Evolutionary conservation across 2,888 invertebrate genomes (phyloP).

Genomic region (Sinhomidia bicolor): DNA sequence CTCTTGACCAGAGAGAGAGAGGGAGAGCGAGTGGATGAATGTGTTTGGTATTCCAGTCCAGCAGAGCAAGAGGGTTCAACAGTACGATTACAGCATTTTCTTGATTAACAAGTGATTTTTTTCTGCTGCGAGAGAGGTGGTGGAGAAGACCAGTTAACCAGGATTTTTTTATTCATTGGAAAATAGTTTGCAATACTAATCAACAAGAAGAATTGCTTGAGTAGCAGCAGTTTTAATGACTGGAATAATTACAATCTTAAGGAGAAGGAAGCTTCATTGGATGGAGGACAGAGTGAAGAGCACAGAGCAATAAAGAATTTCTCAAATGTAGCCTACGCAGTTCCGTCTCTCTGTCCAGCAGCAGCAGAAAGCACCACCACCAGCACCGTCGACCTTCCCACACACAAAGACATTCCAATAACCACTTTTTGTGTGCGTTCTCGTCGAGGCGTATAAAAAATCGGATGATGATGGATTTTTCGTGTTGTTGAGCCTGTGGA

Average conservation of each 20-base stretch:
- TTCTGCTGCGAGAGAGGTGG: background rate
- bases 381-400: slow-evolving; percentile 39
- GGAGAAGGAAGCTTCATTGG: background rate
- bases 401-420: slow-evolving; percentile 67
- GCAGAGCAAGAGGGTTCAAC: slow-evolving; percentile 23
- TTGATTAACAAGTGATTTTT: slow-evolving; percentile 28
- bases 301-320: background rate
- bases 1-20: no score
- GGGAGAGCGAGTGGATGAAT: background rate
- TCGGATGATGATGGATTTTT: slow-evolving; percentile 51
- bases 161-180: background rate
- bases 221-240: background rate
- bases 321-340: slow-evolving; percentile 25
- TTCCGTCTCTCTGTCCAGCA: slow-evolving; percentile 10
- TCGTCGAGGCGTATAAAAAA: slow-evolving; percentile 52
- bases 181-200: no score
- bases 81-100: slow-evolving; percentile 43
- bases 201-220: background rate
- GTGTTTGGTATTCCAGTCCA: slow-evolving; percentile 46
- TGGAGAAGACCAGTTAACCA: background rate
- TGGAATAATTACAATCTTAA: background rate
- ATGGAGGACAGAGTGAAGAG: background rate
- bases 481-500: slow-evolving; percentile 31
- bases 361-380: background rate
- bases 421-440: slow-evolving; percentile 61